Evolutionary conservation across 2,888 invertebrate genomes (phyloP).

Genomic region (Drosophila nigricruria): DNA sequence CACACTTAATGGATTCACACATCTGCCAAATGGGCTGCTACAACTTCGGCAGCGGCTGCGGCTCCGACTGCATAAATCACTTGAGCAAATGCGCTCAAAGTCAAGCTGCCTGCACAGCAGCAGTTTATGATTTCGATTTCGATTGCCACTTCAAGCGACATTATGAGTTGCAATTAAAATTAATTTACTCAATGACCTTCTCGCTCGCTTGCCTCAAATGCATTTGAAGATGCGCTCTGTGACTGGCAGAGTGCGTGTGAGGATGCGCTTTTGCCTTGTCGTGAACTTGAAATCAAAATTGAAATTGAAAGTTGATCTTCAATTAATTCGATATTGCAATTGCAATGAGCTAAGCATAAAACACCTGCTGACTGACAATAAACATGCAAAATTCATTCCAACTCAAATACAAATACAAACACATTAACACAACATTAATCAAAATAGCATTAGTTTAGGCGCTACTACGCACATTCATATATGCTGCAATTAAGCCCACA

Average conservation of each 20-base stretch:
- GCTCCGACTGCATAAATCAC: slow-evolving; percentile 56
- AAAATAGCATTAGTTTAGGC: slow-evolving; percentile 22
- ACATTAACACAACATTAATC: slow-evolving; percentile 43
- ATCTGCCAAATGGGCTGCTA: slow-evolving; percentile 30
- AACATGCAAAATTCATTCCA: slow-evolving; percentile 42
- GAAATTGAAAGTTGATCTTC: slow-evolving; percentile 18
- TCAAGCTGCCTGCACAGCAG: slow-evolving; percentile 55
- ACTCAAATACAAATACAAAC: background rate
- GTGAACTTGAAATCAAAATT: slow-evolving; percentile 58
- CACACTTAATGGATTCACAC: slow-evolving; percentile 69
- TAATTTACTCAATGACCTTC: slow-evolving; percentile 68
- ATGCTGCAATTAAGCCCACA: slow-evolving; percentile 21
- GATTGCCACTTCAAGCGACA: slow-evolving; percentile 33
- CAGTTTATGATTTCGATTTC: slow-evolving; percentile 35
- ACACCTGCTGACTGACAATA: slow-evolving; percentile 39
- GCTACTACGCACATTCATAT: slow-evolving; percentile 6
- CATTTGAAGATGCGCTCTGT: slow-evolving; percentile 70
- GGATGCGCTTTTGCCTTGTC: slow-evolving; percentile 57
- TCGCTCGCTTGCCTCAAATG: slow-evolving; percentile 45
- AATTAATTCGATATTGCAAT: slow-evolving; percentile 21
- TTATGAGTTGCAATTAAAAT: slow-evolving; percentile 59
- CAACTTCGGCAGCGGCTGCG: background rate
- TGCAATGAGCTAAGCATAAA: slow-evolving; percentile 25
- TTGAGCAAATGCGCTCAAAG: slow-evolving; percentile 70
- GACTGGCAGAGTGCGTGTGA: slow-evolving; percentile 55